phyloP scores from a whole-genome alignment of 2,888 invertebrate species.

The Leucoma salicis region DNA sequence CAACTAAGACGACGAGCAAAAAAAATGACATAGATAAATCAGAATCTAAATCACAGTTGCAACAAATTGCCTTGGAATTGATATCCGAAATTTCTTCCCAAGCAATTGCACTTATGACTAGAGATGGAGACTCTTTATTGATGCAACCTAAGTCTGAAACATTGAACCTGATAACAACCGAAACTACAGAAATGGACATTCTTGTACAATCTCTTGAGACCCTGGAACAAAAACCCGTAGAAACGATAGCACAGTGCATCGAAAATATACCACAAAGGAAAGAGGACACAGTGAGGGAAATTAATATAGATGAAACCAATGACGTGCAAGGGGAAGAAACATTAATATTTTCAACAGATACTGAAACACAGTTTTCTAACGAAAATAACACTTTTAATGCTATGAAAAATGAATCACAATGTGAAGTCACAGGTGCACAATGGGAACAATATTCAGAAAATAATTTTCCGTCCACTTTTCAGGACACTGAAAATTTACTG shows the following conservation, averaged over 20 bases:
- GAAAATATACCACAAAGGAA: conserved; percentile 8
- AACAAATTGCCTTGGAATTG: conserved; percentile 19
- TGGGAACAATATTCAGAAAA: too few relatives aligned
- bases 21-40: conserved; percentile 14
- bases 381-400: too few relatives aligned
- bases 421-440: too few relatives aligned
- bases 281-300: too few relatives aligned
- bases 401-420: too few relatives aligned
- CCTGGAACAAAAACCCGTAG: conserved; percentile 10
- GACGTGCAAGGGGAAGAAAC: too few relatives aligned
- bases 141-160: background rate
- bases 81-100: conserved; percentile 17
- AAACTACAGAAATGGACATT: conserved; percentile 2
- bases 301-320: too few relatives aligned
- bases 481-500: too few relatives aligned
- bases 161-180: background rate
- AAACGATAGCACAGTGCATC: background rate
- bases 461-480: too few relatives aligned
- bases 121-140: background rate
- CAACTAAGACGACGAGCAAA: background rate
- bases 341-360: too few relatives aligned
- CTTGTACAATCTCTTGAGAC: too few relatives aligned
- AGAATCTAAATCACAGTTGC: conserved; percentile 11
- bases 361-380: too few relatives aligned
- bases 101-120: conserved; percentile 15